phyloP scores from a whole-genome alignment of 2,888 invertebrate genomes.

The Noctuana brunneofusca region DNA sequence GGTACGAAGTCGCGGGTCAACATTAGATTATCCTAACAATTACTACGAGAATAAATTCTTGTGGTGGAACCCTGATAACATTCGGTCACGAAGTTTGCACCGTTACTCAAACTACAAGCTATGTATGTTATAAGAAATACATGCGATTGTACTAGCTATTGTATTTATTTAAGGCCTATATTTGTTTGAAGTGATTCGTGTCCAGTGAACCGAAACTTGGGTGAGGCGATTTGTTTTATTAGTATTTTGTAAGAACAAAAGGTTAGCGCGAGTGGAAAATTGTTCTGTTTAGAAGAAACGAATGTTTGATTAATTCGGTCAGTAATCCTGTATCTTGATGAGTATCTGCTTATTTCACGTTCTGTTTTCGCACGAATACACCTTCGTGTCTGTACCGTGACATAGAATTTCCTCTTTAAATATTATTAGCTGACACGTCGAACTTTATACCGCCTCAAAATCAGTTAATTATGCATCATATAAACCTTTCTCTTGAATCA shows the following conservation, averaged over 20 bases:
- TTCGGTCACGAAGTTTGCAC: constrained; percentile 14
- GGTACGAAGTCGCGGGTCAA: not conserved
- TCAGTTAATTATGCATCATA: too few species aligned
- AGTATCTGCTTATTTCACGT: not conserved
- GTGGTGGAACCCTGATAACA: constrained; percentile 2
- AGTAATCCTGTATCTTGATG: constrained; percentile 5
- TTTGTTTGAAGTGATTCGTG: constrained; percentile 6
- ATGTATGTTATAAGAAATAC: constrained; percentile 1
- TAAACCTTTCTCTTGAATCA: too few species aligned
- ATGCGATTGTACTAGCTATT: not conserved
- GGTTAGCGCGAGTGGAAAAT: constrained; percentile 4
- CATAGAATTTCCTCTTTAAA: too few species aligned
- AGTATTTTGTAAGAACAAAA: constrained; percentile 10
- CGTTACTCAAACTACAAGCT: constrained; percentile 15
- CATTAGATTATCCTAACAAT: not conserved
- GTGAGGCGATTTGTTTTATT: constrained; percentile 14
- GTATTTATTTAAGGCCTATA: constrained; percentile 1
- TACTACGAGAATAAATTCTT: constrained; percentile 10
- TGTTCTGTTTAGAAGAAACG: not conserved
- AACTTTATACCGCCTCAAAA: too few species aligned
- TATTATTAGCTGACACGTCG: too few species aligned
- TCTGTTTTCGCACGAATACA: not conserved
- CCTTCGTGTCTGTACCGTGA: too few species aligned
- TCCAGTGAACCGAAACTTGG: constrained; percentile 9
- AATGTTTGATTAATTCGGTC: constrained; percentile 8